Base-by-base conservation (phyloP, 1,140 invertebrate genomes). In the Leptoteleia sp. region DNA sequence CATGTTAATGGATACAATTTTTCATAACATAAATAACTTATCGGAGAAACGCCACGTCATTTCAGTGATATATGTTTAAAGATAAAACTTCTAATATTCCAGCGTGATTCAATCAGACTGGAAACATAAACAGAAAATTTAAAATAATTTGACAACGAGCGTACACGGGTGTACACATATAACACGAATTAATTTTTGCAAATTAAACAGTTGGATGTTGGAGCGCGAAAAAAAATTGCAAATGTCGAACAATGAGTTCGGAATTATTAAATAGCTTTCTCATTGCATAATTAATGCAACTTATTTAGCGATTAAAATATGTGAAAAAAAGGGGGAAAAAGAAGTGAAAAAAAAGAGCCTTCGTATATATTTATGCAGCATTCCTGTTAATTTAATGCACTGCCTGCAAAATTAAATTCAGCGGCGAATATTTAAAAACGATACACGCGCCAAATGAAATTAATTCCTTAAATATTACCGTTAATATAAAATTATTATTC, bases 61-160 rank as follows among this genome's bases (percentile, higher is more conserved):
- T 67, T 7, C 38, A 38, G 25, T 37, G 48, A 55, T 55, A 55
- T 37, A 55, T 29, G 33, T 37, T 47, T 29, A 17, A 35, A 67
- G 64, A 67, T 67, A 67, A 67, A 45, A 19, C 17, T 33, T 67
- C 48, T 55, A 67, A 67, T 67, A 55, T 55, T 67, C 8, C 27
- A 55, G 9, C 22, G 33, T 25, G 19, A 67, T 67, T 45, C 16
- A 67, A 67, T 55, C 40, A 37, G 15, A 37, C 27, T 25, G 43
- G 37, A 42, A 52, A 52, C 42, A 52, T 16, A 54, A 67, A 37
- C 13, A 67, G 9, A n/a, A n/a, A 27, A 16, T 55, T 55, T 33
- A 31, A 54, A 35, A 35, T 35, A 43, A 43, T 52, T 42, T 40
- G 42, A 47, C 38, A 33, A 25, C 27, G 4, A 52, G 17, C 8